Evolutionary conservation across 2,888 invertebrate genomes (phyloP).

Genomic region (Andrena hattorfiana): DNA sequence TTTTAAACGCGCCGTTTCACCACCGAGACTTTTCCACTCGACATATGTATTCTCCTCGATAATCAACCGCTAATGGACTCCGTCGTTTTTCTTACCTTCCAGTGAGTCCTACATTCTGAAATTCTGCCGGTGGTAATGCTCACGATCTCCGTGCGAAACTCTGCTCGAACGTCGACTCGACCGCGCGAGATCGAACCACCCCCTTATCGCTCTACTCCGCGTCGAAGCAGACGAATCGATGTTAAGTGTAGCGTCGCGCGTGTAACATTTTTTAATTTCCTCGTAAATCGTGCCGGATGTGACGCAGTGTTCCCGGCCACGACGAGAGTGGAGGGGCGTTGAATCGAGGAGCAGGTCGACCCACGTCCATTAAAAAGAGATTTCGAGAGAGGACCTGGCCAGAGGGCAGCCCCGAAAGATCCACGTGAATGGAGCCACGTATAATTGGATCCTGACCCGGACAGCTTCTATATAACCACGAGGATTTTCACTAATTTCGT

Average conservation of each 20-base stretch:
- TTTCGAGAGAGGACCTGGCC: constrained; percentile 75
- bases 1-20: constrained; percentile 72
- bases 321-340: constrained; percentile 44
- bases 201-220: too few species aligned
- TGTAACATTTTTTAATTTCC: constrained; percentile 54
- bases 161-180: not conserved
- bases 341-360: constrained; percentile 46
- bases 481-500: constrained; percentile 78
- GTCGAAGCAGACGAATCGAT: not conserved
- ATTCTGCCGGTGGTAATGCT: not conserved
- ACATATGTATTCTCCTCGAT: constrained; percentile 22
- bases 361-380: constrained; percentile 82
- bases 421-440: constrained; percentile 66
- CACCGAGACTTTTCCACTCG: constrained; percentile 63
- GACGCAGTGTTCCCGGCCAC: constrained; percentile 31
- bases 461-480: constrained; percentile 60
- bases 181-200: too few species aligned
- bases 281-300: constrained; percentile 72
- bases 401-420: constrained; percentile 44
- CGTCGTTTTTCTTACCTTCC: not conserved
- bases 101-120: not conserved
- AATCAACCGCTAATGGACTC: constrained; percentile 23
- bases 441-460: constrained; percentile 72
- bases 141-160: too few species aligned
- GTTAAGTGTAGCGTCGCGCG: constrained; percentile 32